Conservation (phyloP, 2,888 invertebrate genomes). For the Lithophane socia region DNA sequence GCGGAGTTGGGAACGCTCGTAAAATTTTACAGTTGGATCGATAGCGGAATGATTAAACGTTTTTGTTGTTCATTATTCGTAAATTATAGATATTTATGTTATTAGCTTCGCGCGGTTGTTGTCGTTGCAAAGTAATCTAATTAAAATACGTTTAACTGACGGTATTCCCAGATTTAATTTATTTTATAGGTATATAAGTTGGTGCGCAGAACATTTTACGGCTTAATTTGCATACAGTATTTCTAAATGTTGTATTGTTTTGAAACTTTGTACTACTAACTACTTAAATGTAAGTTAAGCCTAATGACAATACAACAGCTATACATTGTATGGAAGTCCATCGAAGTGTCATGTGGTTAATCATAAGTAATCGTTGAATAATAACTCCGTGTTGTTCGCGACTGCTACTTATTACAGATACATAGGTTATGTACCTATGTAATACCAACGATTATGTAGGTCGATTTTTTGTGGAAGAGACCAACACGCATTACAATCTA, state of each 20-base stretch:
- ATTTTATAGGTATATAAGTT: slow-evolving; percentile 6
- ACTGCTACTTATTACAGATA: neutral
- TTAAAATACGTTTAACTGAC: slow-evolving; percentile 23
- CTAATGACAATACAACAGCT: slow-evolving; percentile 37
- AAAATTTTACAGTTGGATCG: slow-evolving; percentile 53
- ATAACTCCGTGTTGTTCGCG: neutral
- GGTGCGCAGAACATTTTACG: slow-evolving; percentile 19
- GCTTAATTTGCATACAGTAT: slow-evolving; percentile 41
- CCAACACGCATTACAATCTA: no score
- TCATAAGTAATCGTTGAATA: neutral
- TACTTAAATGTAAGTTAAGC: slow-evolving; percentile 15
- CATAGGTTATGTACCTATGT: neutral
- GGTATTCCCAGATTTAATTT: slow-evolving; percentile 39
- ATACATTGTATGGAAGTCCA: neutral
- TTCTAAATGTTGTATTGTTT: slow-evolving; percentile 38
- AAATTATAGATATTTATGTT: slow-evolving; percentile 32
- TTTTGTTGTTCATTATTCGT: slow-evolving; percentile 29
- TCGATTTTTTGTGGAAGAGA: no score
- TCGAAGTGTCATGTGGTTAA: slow-evolving; percentile 26
- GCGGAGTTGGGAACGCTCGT: slow-evolving; percentile 44
- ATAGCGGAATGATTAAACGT: slow-evolving; percentile 46
- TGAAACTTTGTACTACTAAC: slow-evolving; percentile 21
- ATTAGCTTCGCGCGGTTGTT: slow-evolving; percentile 15
- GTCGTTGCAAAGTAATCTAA: slow-evolving; percentile 27
- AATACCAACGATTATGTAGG: no score